Evolutionary conservation across 2,888 invertebrate species (phyloP).

Genomic region (Drosophila siamana): DNA sequence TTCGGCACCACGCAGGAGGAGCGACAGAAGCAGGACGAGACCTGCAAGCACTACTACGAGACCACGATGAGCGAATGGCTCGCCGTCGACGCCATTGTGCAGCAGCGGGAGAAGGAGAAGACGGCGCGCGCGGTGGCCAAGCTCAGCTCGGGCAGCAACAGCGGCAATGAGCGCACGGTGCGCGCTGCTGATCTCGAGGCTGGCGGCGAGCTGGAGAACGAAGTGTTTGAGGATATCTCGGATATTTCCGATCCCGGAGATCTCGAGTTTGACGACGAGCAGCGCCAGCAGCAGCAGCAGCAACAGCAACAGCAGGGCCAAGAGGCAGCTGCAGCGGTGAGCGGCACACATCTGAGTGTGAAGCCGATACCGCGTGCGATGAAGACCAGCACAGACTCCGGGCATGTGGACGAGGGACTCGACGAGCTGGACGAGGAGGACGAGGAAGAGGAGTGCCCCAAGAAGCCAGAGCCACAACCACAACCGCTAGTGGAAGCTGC

Average conservation of each 20-base stretch:
- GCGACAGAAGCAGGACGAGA: constrained; percentile 88
- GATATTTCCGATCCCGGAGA: constrained; percentile 86
- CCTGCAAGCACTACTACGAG: constrained; percentile 92
- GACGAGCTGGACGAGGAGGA: constrained; percentile 82
- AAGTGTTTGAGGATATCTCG: constrained; percentile 87
- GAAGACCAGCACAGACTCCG: constrained; percentile 85
- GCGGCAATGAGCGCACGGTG: constrained; percentile 86
- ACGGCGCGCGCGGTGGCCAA: constrained; percentile 94
- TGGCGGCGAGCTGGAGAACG: constrained; percentile 87
- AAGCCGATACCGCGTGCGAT: constrained; percentile 83
- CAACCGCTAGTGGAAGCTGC: constrained; percentile 19
- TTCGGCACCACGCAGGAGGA: constrained; percentile 90
- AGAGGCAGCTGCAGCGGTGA: constrained; percentile 8
- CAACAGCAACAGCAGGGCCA: constrained; percentile 19
- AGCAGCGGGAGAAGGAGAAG: constrained; percentile 92
- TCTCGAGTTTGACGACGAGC: constrained; percentile 82
- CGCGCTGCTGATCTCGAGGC: constrained; percentile 85
- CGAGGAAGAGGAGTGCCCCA: constrained; percentile 47
- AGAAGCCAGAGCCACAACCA: not conserved
- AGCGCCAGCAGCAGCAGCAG: constrained; percentile 45
- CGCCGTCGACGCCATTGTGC: constrained; percentile 96
- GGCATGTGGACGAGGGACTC: constrained; percentile 84
- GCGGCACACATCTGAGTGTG: constrained; percentile 62
- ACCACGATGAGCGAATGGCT: constrained; percentile 98
- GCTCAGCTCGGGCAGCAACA: constrained; percentile 91